Conservation (phyloP, 2,888 invertebrate species). For the Patella caerulea region DNA sequence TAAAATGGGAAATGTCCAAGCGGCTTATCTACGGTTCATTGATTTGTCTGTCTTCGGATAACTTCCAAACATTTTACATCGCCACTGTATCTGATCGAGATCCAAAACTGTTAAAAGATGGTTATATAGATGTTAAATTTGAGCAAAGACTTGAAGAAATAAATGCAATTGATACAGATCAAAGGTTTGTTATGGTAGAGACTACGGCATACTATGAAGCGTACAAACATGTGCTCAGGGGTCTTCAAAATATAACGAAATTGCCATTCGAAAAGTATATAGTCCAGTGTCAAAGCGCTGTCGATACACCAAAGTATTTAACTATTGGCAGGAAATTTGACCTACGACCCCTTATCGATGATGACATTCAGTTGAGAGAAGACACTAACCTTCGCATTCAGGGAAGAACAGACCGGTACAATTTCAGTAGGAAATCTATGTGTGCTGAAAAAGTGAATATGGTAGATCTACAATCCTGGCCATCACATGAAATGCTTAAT, state of each 20-base stretch:
- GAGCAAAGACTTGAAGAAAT: slow-evolving; percentile 27
- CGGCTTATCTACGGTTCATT: slow-evolving; percentile 82
- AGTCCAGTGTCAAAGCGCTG: slow-evolving; percentile 41
- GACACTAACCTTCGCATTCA: slow-evolving; percentile 21
- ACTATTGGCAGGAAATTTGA: slow-evolving; percentile 27
- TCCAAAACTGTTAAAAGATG: slow-evolving; percentile 44
- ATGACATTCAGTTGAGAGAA: slow-evolving; percentile 34
- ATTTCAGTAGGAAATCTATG: slow-evolving; percentile 25
- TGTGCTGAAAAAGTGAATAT: slow-evolving; percentile 19
- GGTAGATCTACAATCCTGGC: slow-evolving; percentile 45
- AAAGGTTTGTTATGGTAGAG: slow-evolving; percentile 78
- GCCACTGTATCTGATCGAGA: slow-evolving; percentile 75
- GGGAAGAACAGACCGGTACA: slow-evolving; percentile 14
- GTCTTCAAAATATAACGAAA: slow-evolving; percentile 77
- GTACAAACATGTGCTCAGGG: slow-evolving; percentile 82
- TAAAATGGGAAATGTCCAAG: slow-evolving; percentile 74
- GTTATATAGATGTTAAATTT: slow-evolving; percentile 55
- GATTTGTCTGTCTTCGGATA: slow-evolving; percentile 80
- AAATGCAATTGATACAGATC: slow-evolving; percentile 25
- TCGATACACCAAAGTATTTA: slow-evolving; percentile 50
- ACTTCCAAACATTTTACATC: slow-evolving; percentile 80
- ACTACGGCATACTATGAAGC: slow-evolving; percentile 87
- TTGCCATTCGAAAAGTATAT: slow-evolving; percentile 56
- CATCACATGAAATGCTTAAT: slow-evolving; percentile 47
- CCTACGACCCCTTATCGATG: slow-evolving; percentile 49